phyloP scores from a whole-genome alignment of 2,113 vertebrate species.

The Bubalus kerabau region DNA sequence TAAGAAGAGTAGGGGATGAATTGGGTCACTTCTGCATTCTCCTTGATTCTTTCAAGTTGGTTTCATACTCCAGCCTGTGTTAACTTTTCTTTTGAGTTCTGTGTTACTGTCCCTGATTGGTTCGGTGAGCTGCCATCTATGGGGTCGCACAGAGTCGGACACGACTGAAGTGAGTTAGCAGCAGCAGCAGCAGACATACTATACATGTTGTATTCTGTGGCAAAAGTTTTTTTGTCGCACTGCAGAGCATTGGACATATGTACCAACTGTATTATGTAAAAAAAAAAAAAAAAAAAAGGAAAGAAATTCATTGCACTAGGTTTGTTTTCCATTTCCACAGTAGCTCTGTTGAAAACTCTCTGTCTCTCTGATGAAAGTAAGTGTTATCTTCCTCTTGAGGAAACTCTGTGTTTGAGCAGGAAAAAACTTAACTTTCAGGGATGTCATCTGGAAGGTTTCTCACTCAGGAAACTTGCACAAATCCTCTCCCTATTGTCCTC shows the following conservation, averaged over 20 bases:
- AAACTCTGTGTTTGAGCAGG: constrained; percentile 29
- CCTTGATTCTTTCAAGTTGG: background rate
- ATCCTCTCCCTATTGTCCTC: constrained; percentile 39
- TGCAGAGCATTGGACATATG: background rate
- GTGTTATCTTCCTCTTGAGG: constrained; percentile 40
- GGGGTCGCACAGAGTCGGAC: too few relatives aligned
- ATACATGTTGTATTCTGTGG: background rate
- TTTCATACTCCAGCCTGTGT: background rate
- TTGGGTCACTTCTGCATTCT: background rate
- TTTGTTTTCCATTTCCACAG: background rate
- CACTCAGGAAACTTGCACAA: background rate
- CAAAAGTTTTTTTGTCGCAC: background rate
- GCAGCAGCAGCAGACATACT: too few relatives aligned
- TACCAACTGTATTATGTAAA: background rate
- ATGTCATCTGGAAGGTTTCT: constrained; percentile 35
- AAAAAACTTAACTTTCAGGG: constrained; percentile 33
- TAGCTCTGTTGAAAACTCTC: constrained; percentile 14
- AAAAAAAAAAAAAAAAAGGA: background rate
- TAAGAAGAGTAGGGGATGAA: background rate
- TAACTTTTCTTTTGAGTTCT: background rate
- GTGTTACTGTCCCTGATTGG: background rate
- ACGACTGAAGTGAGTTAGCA: too few relatives aligned
- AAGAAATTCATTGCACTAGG: background rate
- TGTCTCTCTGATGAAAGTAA: background rate
- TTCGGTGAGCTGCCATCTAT: background rate